phyloP scores from a whole-genome alignment of 2,888 invertebrate species.

The Stenchaetothrips biformis region DNA sequence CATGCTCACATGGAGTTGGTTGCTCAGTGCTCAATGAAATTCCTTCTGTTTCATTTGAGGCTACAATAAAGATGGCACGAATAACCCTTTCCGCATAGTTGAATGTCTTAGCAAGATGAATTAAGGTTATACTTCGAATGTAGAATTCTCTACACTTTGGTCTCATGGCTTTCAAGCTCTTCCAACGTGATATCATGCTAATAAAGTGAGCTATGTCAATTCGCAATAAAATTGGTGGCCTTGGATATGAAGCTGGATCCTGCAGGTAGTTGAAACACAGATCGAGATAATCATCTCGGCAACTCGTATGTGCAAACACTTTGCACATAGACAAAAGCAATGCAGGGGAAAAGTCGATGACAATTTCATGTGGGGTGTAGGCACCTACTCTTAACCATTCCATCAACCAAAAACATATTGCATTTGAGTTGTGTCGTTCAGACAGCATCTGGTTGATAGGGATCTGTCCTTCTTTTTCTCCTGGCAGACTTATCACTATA shows the following conservation, averaged over 20 bases:
- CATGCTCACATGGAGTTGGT: background rate
- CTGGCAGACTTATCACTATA: conserved; percentile 30
- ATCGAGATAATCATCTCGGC: conserved; percentile 28
- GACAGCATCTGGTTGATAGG: conserved; percentile 34
- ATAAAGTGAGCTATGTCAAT: conserved; percentile 33
- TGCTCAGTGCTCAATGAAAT: background rate
- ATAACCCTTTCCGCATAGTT: background rate
- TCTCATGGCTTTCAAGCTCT: conserved; percentile 29
- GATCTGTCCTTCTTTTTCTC: conserved; percentile 30
- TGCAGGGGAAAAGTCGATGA: conserved; percentile 31
- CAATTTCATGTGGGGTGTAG: conserved; percentile 29
- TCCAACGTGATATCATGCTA: conserved; percentile 30
- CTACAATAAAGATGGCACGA: background rate
- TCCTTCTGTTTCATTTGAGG: background rate
- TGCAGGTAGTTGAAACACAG: conserved; percentile 29
- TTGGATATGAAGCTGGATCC: background rate
- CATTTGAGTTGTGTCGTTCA: conserved; percentile 33
- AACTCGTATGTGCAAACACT: conserved; percentile 30
- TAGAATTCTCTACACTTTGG: conserved; percentile 29
- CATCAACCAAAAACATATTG: conserved; percentile 32
- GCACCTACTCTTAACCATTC: conserved; percentile 32
- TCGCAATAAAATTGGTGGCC: conserved; percentile 28
- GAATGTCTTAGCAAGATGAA: background rate
- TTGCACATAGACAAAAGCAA: conserved; percentile 31
- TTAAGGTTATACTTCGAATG: background rate